Evolutionary conservation across 2,113 vertebrate genomes (phyloP), one percentile per base, ranked within the genome.

Genomic region (Ascaphus truei): DNA sequence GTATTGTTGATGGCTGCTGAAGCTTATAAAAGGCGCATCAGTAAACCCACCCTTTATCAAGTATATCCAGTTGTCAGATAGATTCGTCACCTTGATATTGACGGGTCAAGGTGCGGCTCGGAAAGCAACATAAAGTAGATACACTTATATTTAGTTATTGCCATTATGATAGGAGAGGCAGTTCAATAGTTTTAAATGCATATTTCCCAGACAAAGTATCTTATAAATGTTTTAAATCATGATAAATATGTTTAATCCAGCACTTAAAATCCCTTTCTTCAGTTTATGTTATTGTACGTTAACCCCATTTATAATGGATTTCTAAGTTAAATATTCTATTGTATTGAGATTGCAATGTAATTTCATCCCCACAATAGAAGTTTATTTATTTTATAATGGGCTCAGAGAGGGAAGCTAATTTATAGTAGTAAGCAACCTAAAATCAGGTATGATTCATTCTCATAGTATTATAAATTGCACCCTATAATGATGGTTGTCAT

Each of bases 41-140:
- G 41, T 62, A 20, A 15, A 62, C 41, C 41, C 59, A 48, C 41
- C 59, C 59, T 62, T 15, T 25, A 63, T 51, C 61, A 29, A 25
- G 61, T 63, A 50, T 63, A 63, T 63, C 61, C 61, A 36, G 61
- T 63, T 51, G 45, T 63, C 20, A 23, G 18, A 48, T 50, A 50
- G 60, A 48, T 4, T 31, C 60, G 36, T 63, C 61, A 50, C 18
- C 27, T 33, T 62, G 27, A 62, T 62, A 31, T 26, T 47, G 59
- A 47, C 59, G 45, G 26, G 22, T 26, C 22, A 50, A 45, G 45
- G 61, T 22, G 43, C 18, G 10, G 11, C n/a, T n/a, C n/a, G 45
- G 30, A 34, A n/a, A 12, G 9, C 8, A n/a, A n/a, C n/a, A n/a
- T n/a, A n/a, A n/a, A n/a, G 23, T 61, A 7, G 26, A 30, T 63